Evolutionary conservation across 2,113 vertebrate genomes (phyloP).

Genomic region (Prionailurus bengalensis): DNA sequence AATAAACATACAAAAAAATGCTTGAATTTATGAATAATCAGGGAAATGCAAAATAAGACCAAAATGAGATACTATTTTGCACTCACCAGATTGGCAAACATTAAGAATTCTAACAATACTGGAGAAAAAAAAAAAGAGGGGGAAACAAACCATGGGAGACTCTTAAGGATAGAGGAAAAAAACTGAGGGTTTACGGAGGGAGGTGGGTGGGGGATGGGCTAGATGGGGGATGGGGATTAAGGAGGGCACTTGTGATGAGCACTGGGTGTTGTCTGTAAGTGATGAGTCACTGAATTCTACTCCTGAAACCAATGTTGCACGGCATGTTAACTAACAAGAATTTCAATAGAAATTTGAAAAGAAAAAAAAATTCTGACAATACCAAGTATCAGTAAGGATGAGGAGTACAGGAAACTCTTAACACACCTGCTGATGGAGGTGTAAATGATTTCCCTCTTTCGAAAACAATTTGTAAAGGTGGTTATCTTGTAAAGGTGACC

Average conservation of each 20-base stretch:
- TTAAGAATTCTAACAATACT: constrained; percentile 32
- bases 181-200: too few relatives aligned
- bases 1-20: constrained; percentile 51
- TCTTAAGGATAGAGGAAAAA: too few relatives aligned
- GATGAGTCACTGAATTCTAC: too few relatives aligned
- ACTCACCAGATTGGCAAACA: constrained; percentile 17
- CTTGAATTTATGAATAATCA: constrained; percentile 38
- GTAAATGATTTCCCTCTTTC: neutral
- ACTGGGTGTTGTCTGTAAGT: too few relatives aligned
- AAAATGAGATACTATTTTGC: constrained; percentile 28
- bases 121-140: too few relatives aligned
- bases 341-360: too few relatives aligned
- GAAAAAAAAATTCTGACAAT: neutral
- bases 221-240: too few relatives aligned
- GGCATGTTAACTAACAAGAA: too few relatives aligned
- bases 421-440: neutral
- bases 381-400: neutral
- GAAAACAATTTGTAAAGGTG: neutral
- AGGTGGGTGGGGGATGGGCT: too few relatives aligned
- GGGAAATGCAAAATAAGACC: constrained; percentile 44
- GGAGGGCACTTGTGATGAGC: too few relatives aligned
- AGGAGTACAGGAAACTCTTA: constrained; percentile 1
- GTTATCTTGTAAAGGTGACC: neutral
- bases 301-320: too few relatives aligned
- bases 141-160: too few relatives aligned